phyloP scores from a whole-genome alignment of 2,797 vertebrate species.

The Helostoma temminkii region DNA sequence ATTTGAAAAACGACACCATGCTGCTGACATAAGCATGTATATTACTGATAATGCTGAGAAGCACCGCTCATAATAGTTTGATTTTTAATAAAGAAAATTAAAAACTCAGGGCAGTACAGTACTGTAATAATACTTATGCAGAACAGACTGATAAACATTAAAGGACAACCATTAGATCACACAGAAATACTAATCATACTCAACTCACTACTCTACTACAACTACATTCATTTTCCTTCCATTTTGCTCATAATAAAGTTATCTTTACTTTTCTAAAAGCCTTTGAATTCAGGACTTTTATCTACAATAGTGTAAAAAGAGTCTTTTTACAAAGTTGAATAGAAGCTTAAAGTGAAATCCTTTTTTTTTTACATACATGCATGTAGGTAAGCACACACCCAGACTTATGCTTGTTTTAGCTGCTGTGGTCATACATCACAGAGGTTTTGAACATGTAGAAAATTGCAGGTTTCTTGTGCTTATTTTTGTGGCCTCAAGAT shows the following conservation, averaged over 20 bases:
- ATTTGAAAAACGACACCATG: constrained; percentile 8
- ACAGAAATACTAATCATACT: too few relatives aligned
- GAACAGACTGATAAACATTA: not conserved
- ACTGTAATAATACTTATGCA: not conserved
- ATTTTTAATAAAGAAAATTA: not conserved
- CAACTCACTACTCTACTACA: too few relatives aligned
- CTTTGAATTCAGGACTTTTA: too few relatives aligned
- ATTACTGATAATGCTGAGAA: constrained; percentile 19
- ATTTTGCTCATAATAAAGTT: too few relatives aligned
- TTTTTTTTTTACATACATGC: too few relatives aligned
- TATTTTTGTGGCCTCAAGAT: constrained; percentile 50
- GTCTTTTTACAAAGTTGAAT: too few relatives aligned
- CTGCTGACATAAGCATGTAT: constrained; percentile 33
- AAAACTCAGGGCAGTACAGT: not conserved
- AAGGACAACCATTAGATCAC: too few relatives aligned
- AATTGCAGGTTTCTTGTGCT: constrained; percentile 34
- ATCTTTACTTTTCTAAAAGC: too few relatives aligned
- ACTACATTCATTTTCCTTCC: too few relatives aligned
- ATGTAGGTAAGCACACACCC: too few relatives aligned
- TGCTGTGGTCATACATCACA: constrained; percentile 27
- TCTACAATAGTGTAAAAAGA: too few relatives aligned
- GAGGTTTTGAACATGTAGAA: constrained; percentile 34
- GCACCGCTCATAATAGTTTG: constrained; percentile 1
- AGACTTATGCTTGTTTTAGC: constrained; percentile 43
- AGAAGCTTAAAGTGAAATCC: too few relatives aligned